phyloP scores from a whole-genome alignment of 35 echinoderm and acorn worm species.

The Apostichopus japonicus region DNA sequence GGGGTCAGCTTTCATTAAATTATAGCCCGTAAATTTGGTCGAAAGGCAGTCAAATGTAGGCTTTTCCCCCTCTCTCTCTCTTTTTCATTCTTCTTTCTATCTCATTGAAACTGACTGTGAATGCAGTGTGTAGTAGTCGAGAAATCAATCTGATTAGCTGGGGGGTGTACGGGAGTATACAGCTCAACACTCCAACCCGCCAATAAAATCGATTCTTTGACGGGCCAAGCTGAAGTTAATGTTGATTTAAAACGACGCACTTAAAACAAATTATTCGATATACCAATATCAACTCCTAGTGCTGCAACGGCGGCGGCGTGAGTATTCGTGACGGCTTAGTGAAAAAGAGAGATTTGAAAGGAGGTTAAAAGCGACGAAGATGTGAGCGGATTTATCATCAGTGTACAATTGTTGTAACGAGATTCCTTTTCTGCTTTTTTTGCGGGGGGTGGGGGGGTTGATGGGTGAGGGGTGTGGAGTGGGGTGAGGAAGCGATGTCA shows the following conservation, averaged over 20 bases:
- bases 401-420: no score
- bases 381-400: no score
- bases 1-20: slow-evolving; percentile 65
- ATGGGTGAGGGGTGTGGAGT: no score
- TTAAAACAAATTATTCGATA: slow-evolving; percentile 67
- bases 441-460: no score
- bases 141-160: slow-evolving; percentile 52
- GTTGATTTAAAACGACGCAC: slow-evolving; percentile 51
- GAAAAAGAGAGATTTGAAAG: neutral
- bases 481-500: no score
- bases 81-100: neutral
- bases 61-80: neutral
- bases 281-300: neutral
- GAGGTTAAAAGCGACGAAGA: no score
- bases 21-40: slow-evolving; percentile 50
- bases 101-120: slow-evolving; percentile 22
- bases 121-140: neutral
- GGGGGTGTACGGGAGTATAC: slow-evolving; percentile 33
- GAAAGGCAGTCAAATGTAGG: slow-evolving; percentile 54
- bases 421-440: no score
- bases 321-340: neutral
- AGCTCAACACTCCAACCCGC: slow-evolving; percentile 48
- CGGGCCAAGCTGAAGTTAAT: slow-evolving; percentile 51
- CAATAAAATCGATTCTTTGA: slow-evolving; percentile 41
- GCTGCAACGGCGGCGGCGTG: neutral